Evolutionary conservation across 2,797 vertebrate species (phyloP).

Genomic region (Vespertilio murinus): DNA sequence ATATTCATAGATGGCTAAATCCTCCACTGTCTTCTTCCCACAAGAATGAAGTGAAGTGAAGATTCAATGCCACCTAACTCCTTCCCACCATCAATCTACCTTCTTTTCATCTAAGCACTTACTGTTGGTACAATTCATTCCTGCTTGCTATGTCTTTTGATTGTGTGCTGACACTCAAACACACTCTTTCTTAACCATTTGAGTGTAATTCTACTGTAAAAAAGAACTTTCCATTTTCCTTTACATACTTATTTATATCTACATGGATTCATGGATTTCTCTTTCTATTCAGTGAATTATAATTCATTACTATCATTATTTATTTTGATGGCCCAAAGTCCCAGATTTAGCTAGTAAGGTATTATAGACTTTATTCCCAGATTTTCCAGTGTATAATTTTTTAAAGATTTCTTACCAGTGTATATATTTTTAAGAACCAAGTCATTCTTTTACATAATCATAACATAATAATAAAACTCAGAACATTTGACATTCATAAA

Average conservation of each 20-base stretch:
- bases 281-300: background rate
- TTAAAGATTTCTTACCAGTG: background rate
- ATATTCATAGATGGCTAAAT: background rate
- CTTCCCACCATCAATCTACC: background rate
- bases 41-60: background rate
- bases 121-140: background rate
- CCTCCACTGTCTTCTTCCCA: background rate
- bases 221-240: constrained; percentile 8
- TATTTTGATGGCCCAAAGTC: constrained; percentile 42
- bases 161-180: background rate
- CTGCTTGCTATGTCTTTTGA: background rate
- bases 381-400: constrained; percentile 26
- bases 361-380: background rate
- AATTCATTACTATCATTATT: constrained; percentile 15
- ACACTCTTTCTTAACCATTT: background rate
- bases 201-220: constrained; percentile 23
- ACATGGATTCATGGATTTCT: background rate
- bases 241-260: background rate
- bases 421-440: constrained; percentile 16
- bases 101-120: background rate
- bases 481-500: background rate
- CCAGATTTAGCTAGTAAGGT: constrained; percentile 2
- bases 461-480: background rate
- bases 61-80: background rate
- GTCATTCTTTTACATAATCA: background rate